phyloP scores from a whole-genome alignment of 2,797 vertebrate genomes.

The Poeciliopsis paucimaculata region DNA sequence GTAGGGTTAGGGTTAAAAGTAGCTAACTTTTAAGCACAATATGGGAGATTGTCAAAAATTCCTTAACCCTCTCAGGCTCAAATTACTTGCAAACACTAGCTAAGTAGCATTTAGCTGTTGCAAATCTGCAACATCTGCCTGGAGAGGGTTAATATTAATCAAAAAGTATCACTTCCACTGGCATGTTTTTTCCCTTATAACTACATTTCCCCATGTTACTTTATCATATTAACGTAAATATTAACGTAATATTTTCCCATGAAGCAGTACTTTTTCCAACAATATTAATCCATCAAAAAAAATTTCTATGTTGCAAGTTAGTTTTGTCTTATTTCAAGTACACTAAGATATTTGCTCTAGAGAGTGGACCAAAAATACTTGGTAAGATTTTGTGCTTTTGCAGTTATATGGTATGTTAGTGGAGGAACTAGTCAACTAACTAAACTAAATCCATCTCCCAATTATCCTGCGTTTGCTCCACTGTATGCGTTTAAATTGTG shows the following conservation, averaged over 20 bases:
- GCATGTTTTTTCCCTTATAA: not conserved
- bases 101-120: too few species aligned
- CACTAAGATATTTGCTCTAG: not conserved
- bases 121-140: too few species aligned
- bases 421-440: not conserved
- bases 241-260: too few species aligned
- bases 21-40: not conserved
- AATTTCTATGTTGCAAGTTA: not conserved
- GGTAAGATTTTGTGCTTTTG: not conserved
- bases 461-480: not conserved
- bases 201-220: not conserved
- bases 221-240: not conserved
- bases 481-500: not conserved
- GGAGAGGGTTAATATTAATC: too few species aligned
- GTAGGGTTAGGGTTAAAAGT: not conserved
- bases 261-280: too few species aligned
- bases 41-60: not conserved
- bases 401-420: not conserved
- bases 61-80: too few species aligned
- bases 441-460: not conserved
- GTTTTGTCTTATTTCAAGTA: not conserved
- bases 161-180: not conserved
- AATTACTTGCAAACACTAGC: too few species aligned
- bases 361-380: not conserved
- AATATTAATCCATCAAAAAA: too few species aligned